Base-by-base conservation (phyloP, 1,140 invertebrate species). In the Drosophila varians region DNA sequence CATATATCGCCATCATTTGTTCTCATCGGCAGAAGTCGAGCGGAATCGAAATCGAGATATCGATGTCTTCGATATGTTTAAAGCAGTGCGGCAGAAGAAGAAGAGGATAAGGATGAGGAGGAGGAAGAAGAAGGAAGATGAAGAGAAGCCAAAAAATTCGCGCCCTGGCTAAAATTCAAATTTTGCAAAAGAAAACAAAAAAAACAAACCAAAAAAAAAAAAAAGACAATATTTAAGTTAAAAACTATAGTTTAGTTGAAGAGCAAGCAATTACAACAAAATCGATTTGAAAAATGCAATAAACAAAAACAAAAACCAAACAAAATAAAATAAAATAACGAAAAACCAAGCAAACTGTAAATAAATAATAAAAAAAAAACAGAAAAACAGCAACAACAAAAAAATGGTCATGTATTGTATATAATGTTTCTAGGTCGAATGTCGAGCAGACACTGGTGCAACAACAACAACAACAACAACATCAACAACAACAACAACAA, bases 401-500 rank as follows among this genome's bases (percentile, higher is more conserved):
- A 72, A 74, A 54, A 11, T 31, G 26, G 60, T 74, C 36, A 51
- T 68, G 55, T 72, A 57, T 77, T 83, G 60, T 84, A 75, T 86
- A 91, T 91, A 91, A 91, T 91, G 90, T 91, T 91, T 91, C 90
- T 91, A 91, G 90, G 90, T 91, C 84, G 72, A 90, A 88, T 91
- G 77, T 90, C 90, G 89, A 90, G 86, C 87, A 89, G 77, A 76
- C 86, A 80, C 73, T 90, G 86, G 74, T 86, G 77, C 82, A 87
- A 88, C 82, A 87, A 18, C 65, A 71, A 65, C 78, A 58, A 57
- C 70, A 48, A 74, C 65, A 61, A 66, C 74, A 56, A 70, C 80
- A 86, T 46, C n/a, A n/a, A n/a, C n/a, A n/a, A n/a, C n/a, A n/a
- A n/a, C 82, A 87, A 87, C 82, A 86, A 19, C 65, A 77, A 55